Conservation (phyloP, 2,888 invertebrate species). For the Amaurobius ferox region DNA sequence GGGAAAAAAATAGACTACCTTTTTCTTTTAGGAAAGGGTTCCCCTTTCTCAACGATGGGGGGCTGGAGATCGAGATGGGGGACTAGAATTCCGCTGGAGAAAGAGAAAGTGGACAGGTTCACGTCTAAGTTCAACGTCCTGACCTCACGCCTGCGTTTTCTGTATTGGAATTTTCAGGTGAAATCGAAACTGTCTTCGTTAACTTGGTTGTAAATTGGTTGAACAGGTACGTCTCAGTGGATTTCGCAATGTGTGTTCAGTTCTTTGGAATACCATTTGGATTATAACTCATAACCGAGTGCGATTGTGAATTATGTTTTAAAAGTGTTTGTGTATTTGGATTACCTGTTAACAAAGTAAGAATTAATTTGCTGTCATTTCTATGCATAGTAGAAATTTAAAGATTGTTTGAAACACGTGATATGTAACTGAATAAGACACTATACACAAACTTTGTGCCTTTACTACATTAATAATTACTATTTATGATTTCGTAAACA, state of each 20-base stretch:
- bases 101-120: conserved; percentile 61
- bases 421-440: too few species aligned
- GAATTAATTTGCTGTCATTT: too few species aligned
- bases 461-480: too few species aligned
- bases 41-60: conserved; percentile 43
- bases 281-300: neutral
- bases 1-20: conserved; percentile 44
- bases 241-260: neutral
- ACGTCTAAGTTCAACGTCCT: conserved; percentile 56
- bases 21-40: neutral
- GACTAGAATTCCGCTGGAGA: conserved; percentile 58
- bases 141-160: conserved; percentile 47
- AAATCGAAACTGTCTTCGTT: conserved; percentile 55
- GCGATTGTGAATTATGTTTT: neutral
- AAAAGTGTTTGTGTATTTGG: neutral
- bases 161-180: conserved; percentile 64
- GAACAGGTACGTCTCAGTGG: neutral
- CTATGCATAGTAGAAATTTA: too few species aligned
- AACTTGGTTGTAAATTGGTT: neutral
- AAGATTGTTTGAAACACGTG: too few species aligned
- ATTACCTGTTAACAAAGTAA: neutral
- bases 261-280: neutral
- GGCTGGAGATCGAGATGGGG: conserved; percentile 25
- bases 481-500: too few species aligned
- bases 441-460: too few species aligned